Evolutionary conservation across 2,113 vertebrate genomes (phyloP).

Genomic region (Cavia porcellus): DNA sequence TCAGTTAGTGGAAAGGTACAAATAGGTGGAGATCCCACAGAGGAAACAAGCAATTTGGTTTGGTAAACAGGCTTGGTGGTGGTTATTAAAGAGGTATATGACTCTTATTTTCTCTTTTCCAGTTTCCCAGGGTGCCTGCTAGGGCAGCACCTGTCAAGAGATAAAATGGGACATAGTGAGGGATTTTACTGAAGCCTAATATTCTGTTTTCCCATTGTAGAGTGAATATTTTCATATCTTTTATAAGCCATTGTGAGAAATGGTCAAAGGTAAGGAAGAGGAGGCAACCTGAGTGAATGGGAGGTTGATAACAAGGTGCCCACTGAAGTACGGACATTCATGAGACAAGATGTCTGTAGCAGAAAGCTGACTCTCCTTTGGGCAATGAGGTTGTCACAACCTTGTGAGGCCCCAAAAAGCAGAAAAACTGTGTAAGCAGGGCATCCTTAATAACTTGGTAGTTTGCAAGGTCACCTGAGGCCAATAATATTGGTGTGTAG

Average conservation of each 20-base stretch:
- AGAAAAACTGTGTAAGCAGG: background rate
- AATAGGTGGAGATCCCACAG: background rate
- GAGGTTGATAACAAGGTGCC: background rate
- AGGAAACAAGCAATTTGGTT: background rate
- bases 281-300: background rate
- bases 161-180: background rate
- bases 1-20: background rate
- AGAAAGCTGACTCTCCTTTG: background rate
- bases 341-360: background rate
- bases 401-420: background rate
- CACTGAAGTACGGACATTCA: background rate
- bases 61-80: background rate
- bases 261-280: background rate
- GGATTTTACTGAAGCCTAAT: background rate
- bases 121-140: background rate
- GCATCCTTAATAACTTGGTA: background rate
- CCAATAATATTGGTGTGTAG: background rate
- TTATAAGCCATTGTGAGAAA: background rate
- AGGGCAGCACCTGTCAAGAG: background rate
- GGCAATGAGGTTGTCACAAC: background rate
- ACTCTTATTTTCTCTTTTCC: background rate
- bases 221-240: background rate
- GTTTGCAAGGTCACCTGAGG: background rate
- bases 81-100: background rate
- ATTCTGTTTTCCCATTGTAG: background rate